Evolutionary conservation across 1,140 invertebrate genomes (phyloP).

Genomic region (Saccostrea cuccullata): DNA sequence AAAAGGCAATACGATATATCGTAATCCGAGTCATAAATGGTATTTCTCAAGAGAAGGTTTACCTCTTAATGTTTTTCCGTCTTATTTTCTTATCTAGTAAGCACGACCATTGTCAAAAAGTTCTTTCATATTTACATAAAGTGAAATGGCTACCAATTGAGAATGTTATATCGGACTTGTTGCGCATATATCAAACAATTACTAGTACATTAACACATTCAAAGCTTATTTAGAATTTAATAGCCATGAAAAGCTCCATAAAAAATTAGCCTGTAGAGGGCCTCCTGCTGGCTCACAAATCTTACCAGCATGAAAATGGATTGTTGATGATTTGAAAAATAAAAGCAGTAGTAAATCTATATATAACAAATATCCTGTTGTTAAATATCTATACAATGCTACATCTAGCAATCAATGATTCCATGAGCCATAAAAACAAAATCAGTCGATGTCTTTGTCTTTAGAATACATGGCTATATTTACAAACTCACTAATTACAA

Average conservation of each 20-base stretch:
- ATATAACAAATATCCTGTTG: too few relatives aligned
- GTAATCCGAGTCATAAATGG: background rate
- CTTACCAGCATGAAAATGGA: background rate
- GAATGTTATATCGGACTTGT: conserved; percentile 41
- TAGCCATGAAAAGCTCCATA: background rate
- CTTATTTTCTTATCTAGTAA: background rate
- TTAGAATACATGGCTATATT: too few relatives aligned
- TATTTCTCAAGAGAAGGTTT: background rate
- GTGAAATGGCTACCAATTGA: conserved; percentile 34
- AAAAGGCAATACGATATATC: background rate
- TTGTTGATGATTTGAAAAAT: background rate
- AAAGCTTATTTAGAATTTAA: background rate
- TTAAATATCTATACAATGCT: too few relatives aligned
- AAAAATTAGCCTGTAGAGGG: background rate
- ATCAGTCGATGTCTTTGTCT: too few relatives aligned
- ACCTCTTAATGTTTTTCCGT: background rate
- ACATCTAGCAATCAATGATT: too few relatives aligned
- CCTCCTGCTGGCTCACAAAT: background rate
- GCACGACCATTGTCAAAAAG: background rate
- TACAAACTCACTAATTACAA: too few relatives aligned
- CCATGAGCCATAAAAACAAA: too few relatives aligned
- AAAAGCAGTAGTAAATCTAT: too few relatives aligned
- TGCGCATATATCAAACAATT: background rate
- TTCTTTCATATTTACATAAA: background rate
- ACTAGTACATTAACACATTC: background rate